Conservation (phyloP, 2,888 invertebrate genomes). For the Leucophenga montana region DNA sequence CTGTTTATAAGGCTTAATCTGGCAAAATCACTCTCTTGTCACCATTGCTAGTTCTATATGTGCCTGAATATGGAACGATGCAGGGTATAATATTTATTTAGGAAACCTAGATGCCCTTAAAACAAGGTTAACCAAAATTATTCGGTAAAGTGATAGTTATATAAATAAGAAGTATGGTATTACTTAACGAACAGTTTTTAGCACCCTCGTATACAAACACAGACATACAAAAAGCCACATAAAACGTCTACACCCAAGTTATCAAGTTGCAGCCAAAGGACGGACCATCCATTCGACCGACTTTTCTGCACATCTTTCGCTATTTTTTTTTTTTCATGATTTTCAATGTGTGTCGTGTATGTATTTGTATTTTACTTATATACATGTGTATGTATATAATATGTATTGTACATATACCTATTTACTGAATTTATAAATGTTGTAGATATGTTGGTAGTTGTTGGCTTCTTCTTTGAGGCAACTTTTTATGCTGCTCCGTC, state of each 20-base stretch:
- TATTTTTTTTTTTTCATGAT: neutral
- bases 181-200: too few relatives aligned
- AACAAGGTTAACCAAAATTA: too few relatives aligned
- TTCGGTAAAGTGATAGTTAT: too few relatives aligned
- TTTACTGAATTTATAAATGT: neutral
- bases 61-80: too few relatives aligned
- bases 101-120: too few relatives aligned
- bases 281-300: neutral
- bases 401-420: neutral
- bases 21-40: too few relatives aligned
- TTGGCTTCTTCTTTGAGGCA: constrained; percentile 39
- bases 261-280: neutral
- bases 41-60: too few relatives aligned
- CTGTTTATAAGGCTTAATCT: too few relatives aligned
- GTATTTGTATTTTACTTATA: neutral
- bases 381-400: neutral
- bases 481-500: constrained; percentile 30
- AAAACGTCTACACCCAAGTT: neutral
- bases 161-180: too few relatives aligned
- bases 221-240: neutral
- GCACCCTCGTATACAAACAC: neutral
- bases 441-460: constrained; percentile 29
- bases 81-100: too few relatives aligned
- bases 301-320: constrained; percentile 24
- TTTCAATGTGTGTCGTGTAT: neutral